Evolutionary conservation across 2,797 vertebrate genomes (phyloP), one percentile per base, ranked within the genome.

Genomic region (Hemitrygon akajei): DNA sequence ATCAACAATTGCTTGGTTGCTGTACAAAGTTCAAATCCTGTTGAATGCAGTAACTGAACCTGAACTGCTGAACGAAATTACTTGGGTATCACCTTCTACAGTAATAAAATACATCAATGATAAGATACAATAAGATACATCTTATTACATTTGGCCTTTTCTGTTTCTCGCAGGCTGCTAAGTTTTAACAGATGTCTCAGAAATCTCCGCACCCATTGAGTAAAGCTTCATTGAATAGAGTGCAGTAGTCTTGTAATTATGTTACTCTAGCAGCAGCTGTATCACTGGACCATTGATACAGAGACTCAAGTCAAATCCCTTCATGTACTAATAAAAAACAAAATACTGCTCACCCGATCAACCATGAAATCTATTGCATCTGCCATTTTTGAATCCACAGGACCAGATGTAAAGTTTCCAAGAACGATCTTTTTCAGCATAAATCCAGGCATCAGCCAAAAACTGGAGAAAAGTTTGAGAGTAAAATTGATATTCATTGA

Each of bases 331-430:
- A 73, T 25, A 25, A 73, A 27, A 25, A 73, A 20, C 71, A 73
- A 73, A 25, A 73, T 22, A 0, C 22, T 73, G 95, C 98, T 97
- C 96, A 99, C 98, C 97, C 98, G 96, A 95, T 99, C 99, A 93
- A 99, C 99, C 99, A 99, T 99, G 96, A 99, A 99, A 95, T 99
- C 99, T 71, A 99, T 99, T n/a, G 98, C 99, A 47, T 99, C 98
- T 0, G 98, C 99, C 99, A 99, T 99, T 96, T 98, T 97, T 7
- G 98, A 96, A 95, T 99, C 99, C 34, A 99, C 96, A 0, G 98
- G 99, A 95, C 99, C 99, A 96, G 98, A 98, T 0, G 98, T 97
- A 95, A 99, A 99, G 96, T 99, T 99, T 91, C 98, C 98, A 77
- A 99, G 97, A 94, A 99, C 98, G 47, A 99, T 99, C 96, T 99